A percentile compares a stretch with the other conserved stretches of the same genome.
Conservation (phyloP, 1,140 invertebrate species). For the Pseudomyrmex cubaensis region DNA sequence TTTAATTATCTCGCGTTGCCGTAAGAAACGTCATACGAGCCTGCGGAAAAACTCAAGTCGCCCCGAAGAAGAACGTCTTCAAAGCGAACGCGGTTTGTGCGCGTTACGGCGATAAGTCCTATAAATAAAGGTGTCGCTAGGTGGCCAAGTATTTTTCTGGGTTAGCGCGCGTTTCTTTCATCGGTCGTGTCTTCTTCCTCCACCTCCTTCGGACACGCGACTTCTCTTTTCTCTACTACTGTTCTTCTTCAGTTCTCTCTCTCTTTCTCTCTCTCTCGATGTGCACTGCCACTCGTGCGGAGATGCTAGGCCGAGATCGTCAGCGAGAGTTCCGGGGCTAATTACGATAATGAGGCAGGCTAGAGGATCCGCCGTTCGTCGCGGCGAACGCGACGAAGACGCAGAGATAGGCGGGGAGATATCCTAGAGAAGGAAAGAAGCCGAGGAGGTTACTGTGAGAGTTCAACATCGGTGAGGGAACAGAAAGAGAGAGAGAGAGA, state of each 20-base stretch:
- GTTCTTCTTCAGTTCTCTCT: conserved; percentile 25
- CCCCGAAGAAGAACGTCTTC: not conserved
- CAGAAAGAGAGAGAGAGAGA: not conserved
- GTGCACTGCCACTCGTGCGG: conserved; percentile 5
- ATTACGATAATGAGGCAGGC: conserved; percentile 74
- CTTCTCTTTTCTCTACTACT: conserved; percentile 36
- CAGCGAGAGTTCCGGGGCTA: conserved; percentile 64
- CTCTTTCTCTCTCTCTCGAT: not conserved
- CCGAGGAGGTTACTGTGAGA: conserved; percentile 13
- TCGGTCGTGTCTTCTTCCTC: conserved; percentile 20
- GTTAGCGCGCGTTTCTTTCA: conserved; percentile 58
- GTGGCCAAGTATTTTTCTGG: conserved; percentile 67
- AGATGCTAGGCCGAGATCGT: conserved; percentile 69
- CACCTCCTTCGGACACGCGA: conserved; percentile 43
- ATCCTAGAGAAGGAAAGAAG: conserved; percentile 18
- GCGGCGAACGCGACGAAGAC: conserved; percentile 44
- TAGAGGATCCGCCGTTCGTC: conserved; percentile 55
- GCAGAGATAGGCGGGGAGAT: conserved; percentile 42
- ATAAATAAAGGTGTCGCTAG: conserved; percentile 62
- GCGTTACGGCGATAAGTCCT: conserved; percentile 34
- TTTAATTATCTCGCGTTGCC: conserved; percentile 33
- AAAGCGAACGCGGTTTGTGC: conserved; percentile 3
- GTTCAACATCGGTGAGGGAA: not conserved
- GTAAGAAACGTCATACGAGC: not conserved
- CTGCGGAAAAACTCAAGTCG: conserved; percentile 1